Evolutionary conservation across 2,888 invertebrate genomes (phyloP), one percentile per base, ranked within the genome.

Genomic region (Cheilosia soror): DNA sequence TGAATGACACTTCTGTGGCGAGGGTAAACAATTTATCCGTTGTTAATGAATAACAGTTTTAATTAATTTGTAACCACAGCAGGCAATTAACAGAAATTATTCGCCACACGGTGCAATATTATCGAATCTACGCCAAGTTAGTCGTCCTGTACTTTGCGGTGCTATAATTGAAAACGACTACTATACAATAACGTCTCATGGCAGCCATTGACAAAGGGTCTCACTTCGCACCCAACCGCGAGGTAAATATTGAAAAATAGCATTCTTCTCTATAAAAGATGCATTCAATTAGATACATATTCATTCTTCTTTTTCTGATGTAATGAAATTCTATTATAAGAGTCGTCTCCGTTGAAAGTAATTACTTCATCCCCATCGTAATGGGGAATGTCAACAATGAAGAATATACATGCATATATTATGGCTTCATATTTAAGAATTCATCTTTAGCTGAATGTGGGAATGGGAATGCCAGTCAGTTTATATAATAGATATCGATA

Each of bases 1-100:
- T 20, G 20, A 11, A 51, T 51, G 27, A 9, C 27, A 27, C 51
- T 27, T 51, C 27, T 51, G 51, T 11, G 51, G 51, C 27, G 13
- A 27, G 25, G 13, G 33, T 65, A 33, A 49, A 31, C 51, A 27
- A 51, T 55, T 55, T 33, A 55, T n/a, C 40, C 53, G 27, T 25
- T 53, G 27, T 53, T 42, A 37, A 55, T 53, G 4, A 11, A 7
- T 29, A 29, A 29, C 25, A 31, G 15, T 58, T 40, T 58, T n/a
- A 58, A 58, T 58, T 58, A 40, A 58, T 58, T 58, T 58, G 58
- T 20, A 58, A 25, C 37, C 20, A 58, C 58, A 58, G 11, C 58
- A 20, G 29, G 40, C 58, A 58, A 58, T 58, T 58, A 58, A 25
- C 15, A 2, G 31, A 15, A 29, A 9, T 31, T 29, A 31, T 31